Evolutionary conservation across 2,797 vertebrate species (phyloP).

Genomic region (Tolypeutes matacus): DNA sequence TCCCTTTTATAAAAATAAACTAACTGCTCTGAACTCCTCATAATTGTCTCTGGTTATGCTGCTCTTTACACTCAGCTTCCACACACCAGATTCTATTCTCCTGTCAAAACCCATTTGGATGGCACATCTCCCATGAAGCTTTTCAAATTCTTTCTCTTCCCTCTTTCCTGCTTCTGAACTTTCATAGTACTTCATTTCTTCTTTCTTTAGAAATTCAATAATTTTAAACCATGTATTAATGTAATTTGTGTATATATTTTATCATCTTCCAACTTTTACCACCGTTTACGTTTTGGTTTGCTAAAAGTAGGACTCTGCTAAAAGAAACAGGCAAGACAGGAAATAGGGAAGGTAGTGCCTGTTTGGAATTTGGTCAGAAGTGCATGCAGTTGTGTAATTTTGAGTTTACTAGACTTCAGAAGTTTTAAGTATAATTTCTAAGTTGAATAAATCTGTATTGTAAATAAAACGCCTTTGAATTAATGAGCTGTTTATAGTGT

Average conservation of each 20-base stretch:
- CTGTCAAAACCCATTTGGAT: neutral
- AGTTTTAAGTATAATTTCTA: conserved; percentile 12
- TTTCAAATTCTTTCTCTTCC: neutral
- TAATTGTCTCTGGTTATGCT: neutral
- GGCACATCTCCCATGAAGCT: neutral
- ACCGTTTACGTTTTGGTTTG: neutral
- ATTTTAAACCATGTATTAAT: neutral
- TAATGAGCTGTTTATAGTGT: neutral
- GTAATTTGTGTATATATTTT: neutral
- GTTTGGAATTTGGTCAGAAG: neutral
- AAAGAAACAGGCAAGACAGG: neutral
- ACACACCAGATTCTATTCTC: neutral
- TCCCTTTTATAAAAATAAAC: neutral
- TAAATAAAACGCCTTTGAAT: conserved; percentile 33
- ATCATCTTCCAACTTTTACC: neutral
- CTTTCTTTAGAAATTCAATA: neutral
- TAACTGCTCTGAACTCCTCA: neutral
- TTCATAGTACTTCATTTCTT: neutral
- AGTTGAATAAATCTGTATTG: neutral
- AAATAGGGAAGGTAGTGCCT: neutral
- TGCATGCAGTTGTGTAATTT: neutral
- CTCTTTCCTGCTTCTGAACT: conserved; percentile 17
- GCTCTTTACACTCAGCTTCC: neutral
- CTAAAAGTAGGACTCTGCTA: neutral
- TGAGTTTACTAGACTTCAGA: neutral